Evolutionary conservation across 2,797 vertebrate genomes (phyloP).

Genomic region (Pseudocheirus occidentalis): DNA sequence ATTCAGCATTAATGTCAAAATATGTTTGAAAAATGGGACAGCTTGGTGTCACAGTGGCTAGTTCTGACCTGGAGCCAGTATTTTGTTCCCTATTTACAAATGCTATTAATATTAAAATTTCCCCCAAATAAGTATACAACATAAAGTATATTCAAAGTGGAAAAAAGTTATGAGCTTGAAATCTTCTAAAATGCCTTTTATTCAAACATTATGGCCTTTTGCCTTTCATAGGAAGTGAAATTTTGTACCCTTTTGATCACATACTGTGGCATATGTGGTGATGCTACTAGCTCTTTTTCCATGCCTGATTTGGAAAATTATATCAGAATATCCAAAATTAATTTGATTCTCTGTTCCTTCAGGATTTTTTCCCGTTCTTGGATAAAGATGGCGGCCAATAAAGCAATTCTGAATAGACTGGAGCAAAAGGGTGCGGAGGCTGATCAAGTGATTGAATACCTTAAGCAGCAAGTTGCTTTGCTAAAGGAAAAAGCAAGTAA

Average conservation of each 20-base stretch:
- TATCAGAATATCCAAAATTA: slow-evolving; percentile 54
- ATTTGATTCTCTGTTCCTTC: slow-evolving; percentile 61
- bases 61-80: not conserved
- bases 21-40: not conserved
- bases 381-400: slow-evolving; percentile 93
- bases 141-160: slow-evolving; percentile 48
- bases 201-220: slow-evolving; percentile 44
- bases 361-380: slow-evolving; percentile 90
- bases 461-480: slow-evolving; percentile 96
- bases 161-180: not conserved
- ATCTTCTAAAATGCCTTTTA: slow-evolving; percentile 45
- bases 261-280: slow-evolving; percentile 39
- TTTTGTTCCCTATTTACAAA: not conserved
- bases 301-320: slow-evolving; percentile 21
- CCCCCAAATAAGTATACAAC: not conserved
- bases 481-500: slow-evolving; percentile 98
- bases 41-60: no score
- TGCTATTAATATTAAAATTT: not conserved
- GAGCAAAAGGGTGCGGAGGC: slow-evolving; percentile 96
- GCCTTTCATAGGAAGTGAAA: not conserved
- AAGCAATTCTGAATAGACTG: slow-evolving; percentile 90
- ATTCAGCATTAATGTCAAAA: not conserved
- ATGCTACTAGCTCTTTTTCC: slow-evolving; percentile 41
- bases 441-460: slow-evolving; percentile 96
- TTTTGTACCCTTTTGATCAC: slow-evolving; percentile 29